These are phyloP conservation scores for Hemicentrotus pulcherrimus DNA, from an alignment of 35 echinoderm and acorn worm species.

Conservation along the genomic window DNA sequence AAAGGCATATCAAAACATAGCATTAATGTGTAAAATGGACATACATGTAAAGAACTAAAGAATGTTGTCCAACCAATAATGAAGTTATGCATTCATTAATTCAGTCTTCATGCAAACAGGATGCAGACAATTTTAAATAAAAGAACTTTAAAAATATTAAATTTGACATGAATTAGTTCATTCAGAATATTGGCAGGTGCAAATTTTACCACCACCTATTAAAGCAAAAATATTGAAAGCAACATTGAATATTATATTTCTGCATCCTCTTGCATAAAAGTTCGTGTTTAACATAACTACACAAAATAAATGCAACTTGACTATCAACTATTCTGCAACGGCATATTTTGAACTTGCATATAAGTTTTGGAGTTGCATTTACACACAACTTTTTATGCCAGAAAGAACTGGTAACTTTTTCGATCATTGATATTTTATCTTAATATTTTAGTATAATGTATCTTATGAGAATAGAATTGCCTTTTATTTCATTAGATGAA, in stretches of 20 bases:
- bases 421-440: too few relatives aligned
- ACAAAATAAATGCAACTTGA: neutral
- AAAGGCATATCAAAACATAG: too few relatives aligned
- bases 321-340: too few relatives aligned
- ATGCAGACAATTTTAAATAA: neutral
- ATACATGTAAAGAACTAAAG: too few relatives aligned
- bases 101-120: neutral
- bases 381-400: too few relatives aligned
- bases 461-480: too few relatives aligned
- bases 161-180: neutral
- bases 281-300: neutral
- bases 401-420: too few relatives aligned
- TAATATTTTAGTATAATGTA: too few relatives aligned
- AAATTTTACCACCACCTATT: neutral
- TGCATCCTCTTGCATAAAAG: neutral
- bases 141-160: neutral
- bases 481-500: too few relatives aligned
- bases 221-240: neutral
- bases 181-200: neutral
- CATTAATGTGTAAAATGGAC: too few relatives aligned
- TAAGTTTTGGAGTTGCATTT: too few relatives aligned
- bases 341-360: too few relatives aligned
- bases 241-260: neutral
- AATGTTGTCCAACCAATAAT: neutral
- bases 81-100: neutral